Evolutionary conservation across 2,888 invertebrate genomes (phyloP), one percentile per base, ranked within the genome.

Genomic region (Drosophila cognata): DNA sequence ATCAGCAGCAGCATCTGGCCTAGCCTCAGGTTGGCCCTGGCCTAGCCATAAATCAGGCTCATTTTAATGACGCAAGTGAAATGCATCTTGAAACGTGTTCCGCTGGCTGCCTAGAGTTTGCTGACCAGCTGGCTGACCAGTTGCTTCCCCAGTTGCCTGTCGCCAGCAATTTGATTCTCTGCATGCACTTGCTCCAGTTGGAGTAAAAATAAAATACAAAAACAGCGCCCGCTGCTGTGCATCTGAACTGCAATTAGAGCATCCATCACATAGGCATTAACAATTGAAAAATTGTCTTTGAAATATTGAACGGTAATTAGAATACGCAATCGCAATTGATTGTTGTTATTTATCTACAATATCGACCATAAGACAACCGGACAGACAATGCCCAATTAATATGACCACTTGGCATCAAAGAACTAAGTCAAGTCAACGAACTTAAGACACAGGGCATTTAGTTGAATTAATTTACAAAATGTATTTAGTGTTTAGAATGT

Each of bases 251-350:
- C 85, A 88, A 86, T 90, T 89, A 86, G 88, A 74, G 84, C 69
- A 86, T 86, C 90, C 76, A 86, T 86, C 84, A 87, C 77, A 72
- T 69, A 62, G 84, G 84, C 89, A 85, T 85, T 87, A 89, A 87
- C 84, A 85, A 89, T 87, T 85, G 89, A 87, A 89, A 89, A 89
- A 85, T 87, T 87, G 88, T 87, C 84, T 87, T 89, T 87, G 77
- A 74, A 75, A 85, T 79, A 89, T 87, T 89, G 89, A 87, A 76
- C 69, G 52, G 79, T 88, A 85, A 85, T 89, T 85, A 81, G 82
- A 85, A 87, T 79, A 77, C 63, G 68, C 63, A 41, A 41, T 50
- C 52, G 63, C 61, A 67, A 77, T 84, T 77, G 76, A 58, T 68
- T 59, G 53, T 62, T 68, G 60, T 51, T 48, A 57, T 62, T 71